These are phyloP conservation scores for Stigmatopora argus DNA, from an alignment of 2,113 vertebrate genomes.

Conservation along the genomic window DNA sequence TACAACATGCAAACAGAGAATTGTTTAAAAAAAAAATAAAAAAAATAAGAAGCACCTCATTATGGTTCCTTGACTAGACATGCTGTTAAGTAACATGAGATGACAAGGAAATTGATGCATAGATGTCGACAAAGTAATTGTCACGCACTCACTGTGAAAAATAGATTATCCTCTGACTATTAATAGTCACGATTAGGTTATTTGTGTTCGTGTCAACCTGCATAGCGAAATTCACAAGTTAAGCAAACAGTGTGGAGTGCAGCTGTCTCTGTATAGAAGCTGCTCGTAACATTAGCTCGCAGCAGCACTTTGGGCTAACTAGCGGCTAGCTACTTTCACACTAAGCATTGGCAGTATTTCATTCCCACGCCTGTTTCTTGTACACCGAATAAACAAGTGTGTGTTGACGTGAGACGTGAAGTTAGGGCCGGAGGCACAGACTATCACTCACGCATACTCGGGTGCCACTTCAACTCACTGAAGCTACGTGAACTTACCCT, in stretches of 20 bases:
- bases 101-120: background rate
- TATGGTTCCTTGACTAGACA: slow-evolving; percentile 11
- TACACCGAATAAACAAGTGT: background rate
- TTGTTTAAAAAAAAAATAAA: background rate
- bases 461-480: slow-evolving; percentile 36
- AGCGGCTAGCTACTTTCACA: slow-evolving; percentile 26
- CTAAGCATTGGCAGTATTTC: slow-evolving; percentile 1
- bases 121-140: background rate
- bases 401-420: slow-evolving; percentile 12
- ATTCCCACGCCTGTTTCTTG: background rate
- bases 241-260: slow-evolving; percentile 1
- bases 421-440: slow-evolving; percentile 10
- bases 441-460: slow-evolving; percentile 6
- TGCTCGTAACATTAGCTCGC: slow-evolving; percentile 14
- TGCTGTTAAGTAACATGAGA: background rate
- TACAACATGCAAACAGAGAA: slow-evolving; percentile 66
- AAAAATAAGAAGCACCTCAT: slow-evolving; percentile 4
- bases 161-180: background rate
- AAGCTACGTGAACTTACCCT: slow-evolving; percentile 67
- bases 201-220: background rate
- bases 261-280: slow-evolving; percentile 1
- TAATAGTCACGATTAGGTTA: background rate
- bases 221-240: background rate
- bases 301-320: slow-evolving; percentile 35
- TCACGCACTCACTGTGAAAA: background rate